Conservation (phyloP, 2,113 vertebrate genomes). For the Callorhinus ursinus region DNA sequence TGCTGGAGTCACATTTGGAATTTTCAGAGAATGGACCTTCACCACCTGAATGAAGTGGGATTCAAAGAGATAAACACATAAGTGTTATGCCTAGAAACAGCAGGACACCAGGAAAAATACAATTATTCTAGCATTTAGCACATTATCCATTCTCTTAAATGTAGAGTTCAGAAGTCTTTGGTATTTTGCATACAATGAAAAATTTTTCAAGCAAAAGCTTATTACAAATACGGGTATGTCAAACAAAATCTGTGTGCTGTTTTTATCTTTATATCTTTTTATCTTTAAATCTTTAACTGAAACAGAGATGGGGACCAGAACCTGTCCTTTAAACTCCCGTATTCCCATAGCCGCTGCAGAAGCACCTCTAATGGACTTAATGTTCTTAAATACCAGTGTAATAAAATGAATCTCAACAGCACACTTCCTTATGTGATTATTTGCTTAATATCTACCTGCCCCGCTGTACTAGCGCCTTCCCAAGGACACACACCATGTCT, state of each 20-base stretch:
- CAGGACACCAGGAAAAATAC: neutral
- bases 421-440: neutral
- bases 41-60: neutral
- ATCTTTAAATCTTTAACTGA: too few relatives aligned
- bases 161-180: neutral
- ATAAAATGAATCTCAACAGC: neutral
- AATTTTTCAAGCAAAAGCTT: neutral
- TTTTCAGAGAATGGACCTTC: accelerated
- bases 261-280: too few relatives aligned
- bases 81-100: neutral
- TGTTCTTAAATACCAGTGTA: neutral
- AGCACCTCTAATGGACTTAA: neutral
- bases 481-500: neutral
- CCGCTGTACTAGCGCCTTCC: accelerated
- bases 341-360: neutral
- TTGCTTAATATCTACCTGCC: neutral
- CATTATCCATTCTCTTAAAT: neutral
- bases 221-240: neutral
- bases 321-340: neutral
- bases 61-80: neutral
- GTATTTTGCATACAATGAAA: neutral
- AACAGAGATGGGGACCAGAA: neutral
- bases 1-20: neutral
- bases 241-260: neutral
- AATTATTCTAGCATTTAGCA: neutral